Conservation (phyloP, 2,113 vertebrate genomes). For the Odocoileus hemionus region DNA sequence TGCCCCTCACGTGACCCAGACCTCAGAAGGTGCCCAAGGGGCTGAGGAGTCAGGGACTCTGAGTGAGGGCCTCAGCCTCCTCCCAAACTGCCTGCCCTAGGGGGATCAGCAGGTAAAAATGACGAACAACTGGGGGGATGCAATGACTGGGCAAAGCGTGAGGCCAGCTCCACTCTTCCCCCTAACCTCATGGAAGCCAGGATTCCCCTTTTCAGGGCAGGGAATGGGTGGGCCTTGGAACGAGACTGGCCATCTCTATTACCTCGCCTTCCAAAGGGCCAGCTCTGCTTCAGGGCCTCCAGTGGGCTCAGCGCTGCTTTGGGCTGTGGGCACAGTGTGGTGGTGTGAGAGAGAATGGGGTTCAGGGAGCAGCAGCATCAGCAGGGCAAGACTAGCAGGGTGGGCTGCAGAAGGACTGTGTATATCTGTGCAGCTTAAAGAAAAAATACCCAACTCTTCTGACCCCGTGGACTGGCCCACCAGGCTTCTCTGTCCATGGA, state of each 20-base stretch:
- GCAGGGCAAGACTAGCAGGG: not conserved
- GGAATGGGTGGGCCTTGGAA: not conserved
- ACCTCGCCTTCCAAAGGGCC: slow-evolving; percentile 25
- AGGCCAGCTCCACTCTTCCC: not conserved
- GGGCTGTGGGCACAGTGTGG: not conserved
- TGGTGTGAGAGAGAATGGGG: not conserved
- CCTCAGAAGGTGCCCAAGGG: not conserved
- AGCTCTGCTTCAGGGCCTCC: not conserved
- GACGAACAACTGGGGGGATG: rapidly evolving
- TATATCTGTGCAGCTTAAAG: not conserved
- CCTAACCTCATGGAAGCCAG: rapidly evolving
- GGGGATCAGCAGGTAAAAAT: not conserved
- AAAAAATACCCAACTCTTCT: not conserved
- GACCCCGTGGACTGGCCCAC: not conserved
- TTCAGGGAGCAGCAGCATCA: not conserved
- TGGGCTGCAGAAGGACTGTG: rapidly evolving
- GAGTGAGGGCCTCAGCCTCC: not conserved
- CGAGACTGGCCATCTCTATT: not conserved
- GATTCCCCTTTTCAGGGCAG: not conserved
- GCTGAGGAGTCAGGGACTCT: not conserved
- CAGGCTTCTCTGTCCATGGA: not conserved
- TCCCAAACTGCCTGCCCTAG: not conserved
- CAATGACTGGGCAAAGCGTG: not conserved
- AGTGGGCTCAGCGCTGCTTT: not conserved
- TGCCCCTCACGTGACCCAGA: not conserved